Evolutionary conservation across 1,140 invertebrate genomes (phyloP).

Genomic region (Leptinotarsa lineolata): DNA sequence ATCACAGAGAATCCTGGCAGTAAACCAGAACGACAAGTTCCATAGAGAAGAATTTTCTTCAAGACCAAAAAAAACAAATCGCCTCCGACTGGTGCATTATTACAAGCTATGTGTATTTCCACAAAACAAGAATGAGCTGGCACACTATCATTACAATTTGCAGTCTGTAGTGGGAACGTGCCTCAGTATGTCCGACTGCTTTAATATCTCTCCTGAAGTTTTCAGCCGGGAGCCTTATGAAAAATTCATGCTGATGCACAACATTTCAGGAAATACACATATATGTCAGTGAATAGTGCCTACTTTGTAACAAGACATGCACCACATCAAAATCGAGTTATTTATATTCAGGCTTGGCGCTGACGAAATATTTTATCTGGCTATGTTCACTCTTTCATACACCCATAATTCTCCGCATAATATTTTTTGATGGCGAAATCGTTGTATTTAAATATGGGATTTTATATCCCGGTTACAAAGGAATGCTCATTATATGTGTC

Average conservation of each 20-base stretch:
- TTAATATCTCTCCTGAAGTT: constrained; percentile 11
- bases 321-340: constrained; percentile 26
- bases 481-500: constrained; percentile 18
- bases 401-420: not conserved
- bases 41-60: too few relatives aligned
- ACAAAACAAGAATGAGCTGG: too few relatives aligned
- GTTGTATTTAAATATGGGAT: constrained; percentile 11
- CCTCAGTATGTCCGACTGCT: not conserved
- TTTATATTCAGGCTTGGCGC: constrained; percentile 22
- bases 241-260: constrained; percentile 23
- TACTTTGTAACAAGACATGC: constrained; percentile 26
- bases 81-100: too few relatives aligned
- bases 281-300: constrained; percentile 21
- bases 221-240: constrained; percentile 11
- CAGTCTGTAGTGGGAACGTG: not conserved
- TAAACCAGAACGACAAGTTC: too few relatives aligned
- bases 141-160: not conserved
- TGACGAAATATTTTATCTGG: constrained; percentile 22
- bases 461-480: not conserved
- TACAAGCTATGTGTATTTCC: too few relatives aligned
- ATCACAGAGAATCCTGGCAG: too few relatives aligned
- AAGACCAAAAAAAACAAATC: too few relatives aligned
- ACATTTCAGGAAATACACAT: constrained; percentile 19
- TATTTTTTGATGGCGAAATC: not conserved
- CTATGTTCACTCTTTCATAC: constrained; percentile 11